These are phyloP conservation scores for Oppia nitens DNA, from an alignment of 1,140 invertebrate species.

Conservation along the genomic window DNA sequence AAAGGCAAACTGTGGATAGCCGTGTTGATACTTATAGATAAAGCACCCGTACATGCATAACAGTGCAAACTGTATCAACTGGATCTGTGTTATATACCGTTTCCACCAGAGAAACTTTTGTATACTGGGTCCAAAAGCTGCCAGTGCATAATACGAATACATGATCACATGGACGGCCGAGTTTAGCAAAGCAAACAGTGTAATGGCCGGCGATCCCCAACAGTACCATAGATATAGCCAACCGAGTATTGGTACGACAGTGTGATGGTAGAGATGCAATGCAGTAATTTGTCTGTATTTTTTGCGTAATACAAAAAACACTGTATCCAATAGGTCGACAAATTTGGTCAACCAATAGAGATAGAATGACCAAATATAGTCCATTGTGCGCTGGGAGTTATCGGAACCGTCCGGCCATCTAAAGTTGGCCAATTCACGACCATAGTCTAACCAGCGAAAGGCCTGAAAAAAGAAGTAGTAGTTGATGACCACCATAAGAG, in stretches of 20 bases:
- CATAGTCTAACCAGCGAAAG: not conserved
- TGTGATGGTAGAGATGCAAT: conserved; percentile 73
- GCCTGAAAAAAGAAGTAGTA: conserved; percentile 12
- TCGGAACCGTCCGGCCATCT: not conserved
- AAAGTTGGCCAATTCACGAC: conserved; percentile 6
- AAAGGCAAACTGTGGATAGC: conserved; percentile 7
- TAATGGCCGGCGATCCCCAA: conserved; percentile 33
- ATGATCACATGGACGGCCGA: conserved; percentile 55
- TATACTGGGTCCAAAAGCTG: conserved; percentile 32
- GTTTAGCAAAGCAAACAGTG: conserved; percentile 53
- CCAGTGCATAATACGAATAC: conserved; percentile 35
- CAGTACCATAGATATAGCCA: conserved; percentile 21
- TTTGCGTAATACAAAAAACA: conserved; percentile 74
- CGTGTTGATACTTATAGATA: not conserved
- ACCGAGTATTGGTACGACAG: conserved; percentile 30
- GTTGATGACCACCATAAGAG: conserved; percentile 35
- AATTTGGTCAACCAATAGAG: conserved; percentile 34
- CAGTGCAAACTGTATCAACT: conserved; percentile 34
- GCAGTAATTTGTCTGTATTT: conserved; percentile 72
- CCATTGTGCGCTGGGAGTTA: not conserved
- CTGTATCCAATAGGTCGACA: conserved; percentile 32
- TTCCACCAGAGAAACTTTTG: conserved; percentile 37
- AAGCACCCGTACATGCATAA: not conserved
- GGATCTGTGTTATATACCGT: conserved; percentile 34
- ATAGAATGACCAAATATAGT: conserved; percentile 21